phyloP scores from a whole-genome alignment of 2,888 invertebrate genomes.

The Polylopha cassiicola region DNA sequence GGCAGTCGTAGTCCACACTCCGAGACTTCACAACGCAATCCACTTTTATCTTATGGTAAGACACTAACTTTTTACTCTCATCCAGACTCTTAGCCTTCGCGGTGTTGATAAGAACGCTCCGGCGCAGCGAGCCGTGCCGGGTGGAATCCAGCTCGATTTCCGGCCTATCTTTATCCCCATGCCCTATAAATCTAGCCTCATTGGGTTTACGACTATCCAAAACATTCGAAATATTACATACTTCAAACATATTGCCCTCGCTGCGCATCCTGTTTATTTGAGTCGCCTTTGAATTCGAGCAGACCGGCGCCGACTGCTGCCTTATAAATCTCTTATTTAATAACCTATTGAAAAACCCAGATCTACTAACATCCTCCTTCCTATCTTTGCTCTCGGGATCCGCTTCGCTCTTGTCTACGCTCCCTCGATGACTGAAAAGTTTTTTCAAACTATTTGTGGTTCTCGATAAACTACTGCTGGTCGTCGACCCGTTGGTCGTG shows the following conservation, averaged over 20 bases:
- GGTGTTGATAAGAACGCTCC: slow-evolving; percentile 70
- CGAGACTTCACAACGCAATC: slow-evolving; percentile 64
- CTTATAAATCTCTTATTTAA: slow-evolving; percentile 57
- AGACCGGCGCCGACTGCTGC: slow-evolving; percentile 65
- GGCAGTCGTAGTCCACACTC: slow-evolving; percentile 61
- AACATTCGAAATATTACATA: slow-evolving; percentile 39
- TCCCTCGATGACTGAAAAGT: slow-evolving; percentile 63
- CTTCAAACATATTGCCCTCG: slow-evolving; percentile 55
- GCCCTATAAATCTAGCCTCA: slow-evolving; percentile 2
- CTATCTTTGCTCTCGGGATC: slow-evolving; percentile 44
- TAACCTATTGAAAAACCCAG: slow-evolving; percentile 55
- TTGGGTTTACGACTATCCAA: slow-evolving; percentile 35
- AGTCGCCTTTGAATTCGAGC: slow-evolving; percentile 47
- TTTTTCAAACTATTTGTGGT: slow-evolving; percentile 78
- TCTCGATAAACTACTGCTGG: slow-evolving; percentile 78
- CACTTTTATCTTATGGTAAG: slow-evolving; percentile 60
- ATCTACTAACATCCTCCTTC: slow-evolving; percentile 40
- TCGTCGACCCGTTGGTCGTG: slow-evolving; percentile 79
- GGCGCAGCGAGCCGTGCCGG: slow-evolving; percentile 63
- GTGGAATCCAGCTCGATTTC: slow-evolving; percentile 47
- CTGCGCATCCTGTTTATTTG: slow-evolving; percentile 59
- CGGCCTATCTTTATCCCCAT: slow-evolving; percentile 35
- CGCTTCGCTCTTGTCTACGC: slow-evolving; percentile 58
- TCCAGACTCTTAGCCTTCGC: slow-evolving; percentile 65
- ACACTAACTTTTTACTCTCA: slow-evolving; percentile 47